Evolutionary conservation across 2,888 invertebrate genomes (phyloP).

Genomic region (Oxyscelio sp.): DNA sequence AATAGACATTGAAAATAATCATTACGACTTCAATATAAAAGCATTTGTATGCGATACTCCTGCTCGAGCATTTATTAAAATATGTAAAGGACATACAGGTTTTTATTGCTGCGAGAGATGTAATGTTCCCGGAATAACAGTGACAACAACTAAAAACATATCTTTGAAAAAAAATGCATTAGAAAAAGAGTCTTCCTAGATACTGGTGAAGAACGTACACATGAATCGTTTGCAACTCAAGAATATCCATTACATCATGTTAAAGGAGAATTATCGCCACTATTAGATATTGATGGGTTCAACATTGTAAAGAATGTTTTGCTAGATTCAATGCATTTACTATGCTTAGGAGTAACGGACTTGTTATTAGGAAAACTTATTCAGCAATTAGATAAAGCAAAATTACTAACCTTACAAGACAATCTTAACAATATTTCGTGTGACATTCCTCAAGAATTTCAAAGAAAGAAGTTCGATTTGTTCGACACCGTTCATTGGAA

Average conservation of each 20-base stretch:
- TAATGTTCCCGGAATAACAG: slow-evolving; percentile 13
- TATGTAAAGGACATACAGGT: slow-evolving; percentile 3
- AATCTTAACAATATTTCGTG: not conserved
- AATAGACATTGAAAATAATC: slow-evolving; percentile 3
- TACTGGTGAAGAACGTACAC: not conserved
- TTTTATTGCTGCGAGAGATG: slow-evolving; percentile 20
- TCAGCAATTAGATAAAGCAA: not conserved
- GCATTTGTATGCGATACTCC: no score
- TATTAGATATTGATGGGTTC: slow-evolving; percentile 13
- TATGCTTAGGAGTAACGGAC: slow-evolving; percentile 34
- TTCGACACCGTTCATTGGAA: slow-evolving; percentile 64
- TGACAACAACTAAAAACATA: not conserved
- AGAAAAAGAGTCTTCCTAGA: slow-evolving; percentile 6
- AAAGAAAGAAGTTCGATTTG: slow-evolving; percentile 71
- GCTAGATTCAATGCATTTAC: slow-evolving; percentile 29
- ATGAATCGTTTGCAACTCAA: slow-evolving; percentile 9
- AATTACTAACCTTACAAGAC: slow-evolving; percentile 9
- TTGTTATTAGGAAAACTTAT: slow-evolving; percentile 24
- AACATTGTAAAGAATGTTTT: no score
- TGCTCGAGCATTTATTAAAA: not conserved
- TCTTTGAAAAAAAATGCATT: slow-evolving; percentile 1
- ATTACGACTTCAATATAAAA: slow-evolving; percentile 1
- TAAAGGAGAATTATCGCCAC: not conserved
- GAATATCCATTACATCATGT: slow-evolving; percentile 14
- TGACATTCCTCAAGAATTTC: slow-evolving; percentile 73